Evolutionary conservation across 2,888 invertebrate genomes (phyloP).

Genomic region (Patella depressa): DNA sequence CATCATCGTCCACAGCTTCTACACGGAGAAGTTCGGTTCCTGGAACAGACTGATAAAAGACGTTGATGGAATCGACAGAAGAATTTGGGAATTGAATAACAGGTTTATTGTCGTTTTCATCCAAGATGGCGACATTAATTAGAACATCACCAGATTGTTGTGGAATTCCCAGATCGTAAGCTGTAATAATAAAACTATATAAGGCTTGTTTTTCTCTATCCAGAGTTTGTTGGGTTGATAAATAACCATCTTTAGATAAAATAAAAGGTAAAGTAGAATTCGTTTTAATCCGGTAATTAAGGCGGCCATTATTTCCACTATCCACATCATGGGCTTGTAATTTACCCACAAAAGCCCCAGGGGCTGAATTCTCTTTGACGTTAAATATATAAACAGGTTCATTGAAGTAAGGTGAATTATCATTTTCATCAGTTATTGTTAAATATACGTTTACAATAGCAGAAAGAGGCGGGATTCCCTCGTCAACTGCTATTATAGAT

Average conservation of each 20-base stretch:
- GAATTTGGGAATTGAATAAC: background rate
- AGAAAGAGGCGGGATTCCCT: background rate
- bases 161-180: background rate
- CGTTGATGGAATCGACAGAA: background rate
- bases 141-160: background rate
- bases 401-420: constrained; percentile 1
- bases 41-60: background rate
- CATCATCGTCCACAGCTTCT: background rate
- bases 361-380: background rate
- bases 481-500: background rate
- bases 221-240: background rate
- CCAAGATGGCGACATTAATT: background rate
- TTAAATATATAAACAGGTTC: constrained; percentile 9
- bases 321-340: background rate
- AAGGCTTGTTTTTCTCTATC: background rate
- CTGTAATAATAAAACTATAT: background rate
- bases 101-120: background rate
- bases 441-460: background rate
- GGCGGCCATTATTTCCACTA: background rate
- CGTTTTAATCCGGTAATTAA: background rate
- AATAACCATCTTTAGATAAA: background rate
- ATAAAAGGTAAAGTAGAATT: background rate
- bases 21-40: background rate
- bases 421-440: constrained; percentile 4
- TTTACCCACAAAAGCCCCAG: background rate